Base-by-base conservation (phyloP, 2,888 invertebrate species). In the Phalera bucephala region DNA sequence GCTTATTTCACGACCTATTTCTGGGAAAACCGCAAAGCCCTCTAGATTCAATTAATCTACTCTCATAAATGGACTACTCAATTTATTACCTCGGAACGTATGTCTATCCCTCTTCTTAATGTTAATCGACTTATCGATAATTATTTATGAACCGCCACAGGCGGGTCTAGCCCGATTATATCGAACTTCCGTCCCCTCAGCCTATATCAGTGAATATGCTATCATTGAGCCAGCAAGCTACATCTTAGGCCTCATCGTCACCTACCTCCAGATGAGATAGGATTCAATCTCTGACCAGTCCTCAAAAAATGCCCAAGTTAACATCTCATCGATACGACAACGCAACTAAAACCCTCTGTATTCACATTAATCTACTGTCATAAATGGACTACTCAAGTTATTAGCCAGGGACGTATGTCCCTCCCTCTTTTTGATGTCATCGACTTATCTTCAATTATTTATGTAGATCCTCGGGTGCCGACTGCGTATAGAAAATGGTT, bases 131-230 rank as follows among this genome's bases (percentile, higher is more conserved):
- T 65, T 60, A 71, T 72, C 70, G 68, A 59, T 44, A 25, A 66
- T 69, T 72, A 68, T 73, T 75, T 73, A 75, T 67, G 66, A 69
- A 68, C 68, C 66, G 49, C 63, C 49, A 64, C 64, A 66, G 66
- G 64, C 67, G 72, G n/a, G n/a, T n/a, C n/a, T n/a, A n/a, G n/a
- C n/a, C n/a, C n/a, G n/a, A n/a, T n/a, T n/a, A n/a, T n/a, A n/a
- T n/a, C n/a, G n/a, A n/a, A n/a, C n/a, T n/a, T n/a, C n/a, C n/a
- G n/a, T n/a, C n/a, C n/a, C n/a, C n/a, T n/a, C n/a, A n/a, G n/a
- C n/a, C n/a, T n/a, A n/a, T n/a, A n/a, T n/a, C n/a, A n/a, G n/a
- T n/a, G n/a, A n/a, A n/a, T n/a, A n/a, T n/a, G n/a, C n/a, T n/a
- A n/a, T n/a, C n/a, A n/a, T n/a, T n/a, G n/a, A n/a, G n/a, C n/a